Evolutionary conservation across 1,140 invertebrate species (phyloP), one percentile per base, ranked within the genome.

Genomic region (Teleogryllus occipitalis): DNA sequence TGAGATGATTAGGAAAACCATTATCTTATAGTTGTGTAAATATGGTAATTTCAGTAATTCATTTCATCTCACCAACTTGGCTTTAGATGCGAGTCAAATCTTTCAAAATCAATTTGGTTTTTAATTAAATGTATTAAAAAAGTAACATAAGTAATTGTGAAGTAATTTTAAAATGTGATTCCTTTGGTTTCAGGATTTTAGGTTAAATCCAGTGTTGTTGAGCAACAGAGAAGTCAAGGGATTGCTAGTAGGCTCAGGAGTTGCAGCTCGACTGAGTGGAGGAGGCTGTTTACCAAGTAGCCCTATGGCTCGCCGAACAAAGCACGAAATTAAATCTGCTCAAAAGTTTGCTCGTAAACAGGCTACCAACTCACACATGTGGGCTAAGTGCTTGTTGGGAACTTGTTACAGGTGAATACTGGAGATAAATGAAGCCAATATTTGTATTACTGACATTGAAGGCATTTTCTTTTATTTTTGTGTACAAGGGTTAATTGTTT

Each of bases 261-360:
- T 65, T 14, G 54, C 54, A 14, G 22, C 74, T 47, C 80, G 86
- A 82, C 77, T 88, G 85, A 87, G 88, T 86, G 77, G 86, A 83
- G 82, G 85, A 86, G 75, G 89, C 88, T 65, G 54, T 18, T 83
- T 84, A 82, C 95, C 96, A 78, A 94, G 94, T 14, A 96, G 95
- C 84, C 96, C 96, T 10, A 93, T 98, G 88, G 96, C 96, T 0
- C 88, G 95, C 21, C 90, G 97, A 80, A 98, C 97, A 4, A 97
- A 98, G 84, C 96, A 98, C 82, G 97, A 98, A 89, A 95, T 98
- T 8, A 95, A 94, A 77, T 91, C 92, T 39, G 95, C 96, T 22
- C 96, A 97, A 85, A 95, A 95, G 87, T 90, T 96, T 85, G 97
- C 96, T 14, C 89, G 92, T 80, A 92, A 94, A 82, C 91, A 92